These are phyloP conservation scores for Nothobranchius furzeri DNA, from an alignment of 2,113 vertebrate genomes.

Conservation along the genomic window DNA sequence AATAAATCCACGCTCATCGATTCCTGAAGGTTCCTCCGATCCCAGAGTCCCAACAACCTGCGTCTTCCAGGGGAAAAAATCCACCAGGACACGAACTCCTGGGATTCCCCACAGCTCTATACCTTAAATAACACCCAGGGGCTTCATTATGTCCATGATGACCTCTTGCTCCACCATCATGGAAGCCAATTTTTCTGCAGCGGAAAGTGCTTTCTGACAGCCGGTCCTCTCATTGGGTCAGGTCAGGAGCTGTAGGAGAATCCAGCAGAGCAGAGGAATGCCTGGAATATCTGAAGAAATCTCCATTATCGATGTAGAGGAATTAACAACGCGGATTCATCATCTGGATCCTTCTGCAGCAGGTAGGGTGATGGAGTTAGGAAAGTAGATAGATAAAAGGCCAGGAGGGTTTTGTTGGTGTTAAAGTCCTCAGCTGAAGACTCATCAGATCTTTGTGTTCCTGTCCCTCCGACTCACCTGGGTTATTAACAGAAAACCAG, in stretches of 20 bases:
- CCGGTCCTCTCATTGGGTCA: background rate
- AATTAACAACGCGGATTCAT: background rate
- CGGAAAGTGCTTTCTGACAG: conserved; percentile 12
- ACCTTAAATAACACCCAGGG: background rate
- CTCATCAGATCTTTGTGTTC: no score
- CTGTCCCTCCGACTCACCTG: no score
- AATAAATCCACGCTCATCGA: background rate
- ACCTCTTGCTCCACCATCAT: background rate
- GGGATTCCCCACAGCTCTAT: no score
- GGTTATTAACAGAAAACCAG: no score
- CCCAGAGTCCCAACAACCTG: no score
- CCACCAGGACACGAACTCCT: background rate
- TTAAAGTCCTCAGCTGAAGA: no score
- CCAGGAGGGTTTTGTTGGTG: no score
- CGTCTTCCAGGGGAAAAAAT: background rate
- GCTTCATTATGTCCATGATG: background rate
- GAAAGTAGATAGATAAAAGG: no score
- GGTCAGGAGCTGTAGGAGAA: no score
- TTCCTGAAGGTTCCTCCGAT: background rate
- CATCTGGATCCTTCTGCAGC: background rate
- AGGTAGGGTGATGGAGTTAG: no score
- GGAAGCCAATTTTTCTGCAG: background rate
- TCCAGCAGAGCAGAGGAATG: conserved; percentile 6
- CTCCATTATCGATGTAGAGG: background rate
- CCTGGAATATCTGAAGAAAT: background rate